A percentile compares a stretch with the other conserved stretches of the same genome.
Conservation (phyloP, 1,140 invertebrate genomes). For the Glomeris maerens region DNA sequence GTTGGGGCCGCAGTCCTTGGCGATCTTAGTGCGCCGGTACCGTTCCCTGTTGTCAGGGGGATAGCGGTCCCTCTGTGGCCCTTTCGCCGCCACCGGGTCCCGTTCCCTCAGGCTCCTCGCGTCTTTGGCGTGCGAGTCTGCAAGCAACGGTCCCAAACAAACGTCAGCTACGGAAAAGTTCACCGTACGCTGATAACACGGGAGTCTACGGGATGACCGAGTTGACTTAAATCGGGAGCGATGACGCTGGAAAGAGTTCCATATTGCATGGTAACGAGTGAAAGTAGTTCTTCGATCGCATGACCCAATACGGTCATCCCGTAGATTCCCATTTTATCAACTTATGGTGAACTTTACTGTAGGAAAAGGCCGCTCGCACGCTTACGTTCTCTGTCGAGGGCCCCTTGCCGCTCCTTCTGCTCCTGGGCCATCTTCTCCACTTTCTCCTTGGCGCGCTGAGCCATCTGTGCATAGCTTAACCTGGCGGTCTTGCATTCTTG, state of each 20-base stretch:
- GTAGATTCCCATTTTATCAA: background rate
- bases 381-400: conserved; percentile 1
- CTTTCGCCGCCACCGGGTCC: no score
- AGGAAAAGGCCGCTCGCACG: background rate
- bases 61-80: no score
- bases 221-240: no score
- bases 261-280: no score
- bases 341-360: background rate
- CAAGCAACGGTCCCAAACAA: no score
- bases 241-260: no score
- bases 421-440: conserved; percentile 19
- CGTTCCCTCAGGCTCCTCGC: no score
- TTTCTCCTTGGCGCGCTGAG: conserved; percentile 50
- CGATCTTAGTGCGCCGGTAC: no score
- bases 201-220: background rate
- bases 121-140: no score
- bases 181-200: background rate
- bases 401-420: conserved; percentile 16
- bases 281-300: background rate
- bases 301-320: background rate
- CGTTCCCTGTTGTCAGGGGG: no score
- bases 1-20: no score
- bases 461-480: conserved; percentile 70
- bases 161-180: background rate
- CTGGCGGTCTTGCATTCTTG: conserved; percentile 23